phyloP scores from a whole-genome alignment of 1,140 invertebrate genomes.

The Bombus impatiens region DNA sequence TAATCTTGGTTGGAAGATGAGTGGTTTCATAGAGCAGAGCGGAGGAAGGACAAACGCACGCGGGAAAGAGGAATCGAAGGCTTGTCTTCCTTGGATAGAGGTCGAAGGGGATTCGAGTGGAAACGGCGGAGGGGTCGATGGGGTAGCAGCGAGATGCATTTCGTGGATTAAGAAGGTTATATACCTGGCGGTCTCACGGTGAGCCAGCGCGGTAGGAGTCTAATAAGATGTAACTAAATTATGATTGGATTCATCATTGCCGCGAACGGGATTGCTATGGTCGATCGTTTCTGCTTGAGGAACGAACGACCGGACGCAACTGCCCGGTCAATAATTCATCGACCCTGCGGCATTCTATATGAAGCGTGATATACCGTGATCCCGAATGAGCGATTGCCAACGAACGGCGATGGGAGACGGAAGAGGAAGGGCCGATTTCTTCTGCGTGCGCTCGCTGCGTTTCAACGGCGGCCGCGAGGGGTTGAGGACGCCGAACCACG shows the following conservation, averaged over 20 bases:
- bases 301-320: conserved; percentile 49
- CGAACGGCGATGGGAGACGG: conserved; percentile 70
- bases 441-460: conserved; percentile 57
- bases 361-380: conserved; percentile 80
- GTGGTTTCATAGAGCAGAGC: conserved; percentile 40
- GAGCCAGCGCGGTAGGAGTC: conserved; percentile 80
- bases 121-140: conserved; percentile 38
- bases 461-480: conserved; percentile 41
- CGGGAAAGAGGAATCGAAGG: conserved; percentile 57
- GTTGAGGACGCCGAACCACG: conserved; percentile 2
- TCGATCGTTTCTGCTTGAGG: conserved; percentile 69
- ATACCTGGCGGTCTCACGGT: conserved; percentile 79
- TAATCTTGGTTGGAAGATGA: conserved; percentile 51
- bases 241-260: conserved; percentile 82
- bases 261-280: conserved; percentile 77
- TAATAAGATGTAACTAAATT: conserved; percentile 82
- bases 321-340: conserved; percentile 77
- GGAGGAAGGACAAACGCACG: conserved; percentile 42
- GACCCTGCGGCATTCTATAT: conserved; percentile 73
- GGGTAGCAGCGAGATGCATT: conserved; percentile 75
- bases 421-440: conserved; percentile 43
- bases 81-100: conserved; percentile 13
- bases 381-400: conserved; percentile 79
- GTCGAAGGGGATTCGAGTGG: not conserved
- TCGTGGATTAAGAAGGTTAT: conserved; percentile 80